These are phyloP conservation scores for Microplitis deprimator DNA, from an alignment of 2,888 invertebrate species.

Conservation along the genomic window DNA sequence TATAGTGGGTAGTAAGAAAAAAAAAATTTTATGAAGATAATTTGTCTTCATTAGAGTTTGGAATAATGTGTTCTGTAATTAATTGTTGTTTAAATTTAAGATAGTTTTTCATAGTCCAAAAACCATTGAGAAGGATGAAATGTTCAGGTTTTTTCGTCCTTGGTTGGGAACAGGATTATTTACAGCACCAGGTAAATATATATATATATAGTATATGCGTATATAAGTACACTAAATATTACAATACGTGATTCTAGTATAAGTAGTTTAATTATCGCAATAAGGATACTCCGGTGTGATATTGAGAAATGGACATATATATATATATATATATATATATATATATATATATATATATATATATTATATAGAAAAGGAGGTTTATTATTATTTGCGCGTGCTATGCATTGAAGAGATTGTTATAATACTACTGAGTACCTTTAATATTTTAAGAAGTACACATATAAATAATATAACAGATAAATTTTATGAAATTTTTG, in stretches of 20 bases:
- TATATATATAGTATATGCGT: not conserved
- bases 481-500: too few species aligned
- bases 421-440: too few species aligned
- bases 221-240: conserved; percentile 37
- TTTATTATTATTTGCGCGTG: not conserved
- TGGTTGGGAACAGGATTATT: conserved; percentile 59
- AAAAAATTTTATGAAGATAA: not conserved
- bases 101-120: conserved; percentile 54
- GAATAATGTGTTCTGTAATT: not conserved
- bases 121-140: conserved; percentile 56
- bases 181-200: conserved; percentile 56
- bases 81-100: conserved; percentile 41
- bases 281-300: not conserved
- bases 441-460: too few species aligned
- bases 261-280: conserved; percentile 53
- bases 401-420: too few species aligned
- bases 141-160: conserved; percentile 54
- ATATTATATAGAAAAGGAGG: not conserved
- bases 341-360: too few species aligned
- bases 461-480: too few species aligned
- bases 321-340: too few species aligned
- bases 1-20: not conserved
- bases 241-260: conserved; percentile 55
- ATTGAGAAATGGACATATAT: too few species aligned
- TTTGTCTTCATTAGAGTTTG: not conserved